A percentile compares a stretch with the other conserved stretches of the same genome.
Conservation (phyloP, 2,113 vertebrate genomes). For the Sigmodon hispidus region DNA sequence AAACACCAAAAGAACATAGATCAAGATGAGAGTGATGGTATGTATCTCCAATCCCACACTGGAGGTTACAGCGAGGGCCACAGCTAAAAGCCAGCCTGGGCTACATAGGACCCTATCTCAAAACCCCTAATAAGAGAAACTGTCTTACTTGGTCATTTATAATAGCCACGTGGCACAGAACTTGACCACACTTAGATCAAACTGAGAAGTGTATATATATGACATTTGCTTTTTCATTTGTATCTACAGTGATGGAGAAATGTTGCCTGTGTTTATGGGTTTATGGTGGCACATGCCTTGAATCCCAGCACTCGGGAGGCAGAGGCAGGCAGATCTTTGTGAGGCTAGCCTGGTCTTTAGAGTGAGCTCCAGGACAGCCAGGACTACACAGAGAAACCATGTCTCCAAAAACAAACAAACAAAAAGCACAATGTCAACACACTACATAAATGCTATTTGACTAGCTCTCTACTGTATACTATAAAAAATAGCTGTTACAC, state of each 20-base stretch:
- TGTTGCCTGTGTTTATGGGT: neutral
- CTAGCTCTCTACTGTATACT: neutral
- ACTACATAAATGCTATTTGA: neutral
- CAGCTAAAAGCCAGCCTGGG: neutral
- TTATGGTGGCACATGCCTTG: neutral
- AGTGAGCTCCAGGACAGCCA: neutral
- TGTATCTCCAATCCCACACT: neutral
- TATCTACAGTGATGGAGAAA: neutral
- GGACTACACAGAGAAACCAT: neutral
- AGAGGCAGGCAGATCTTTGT: neutral
- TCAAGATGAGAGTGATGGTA: neutral
- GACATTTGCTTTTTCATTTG: conserved; percentile 32
- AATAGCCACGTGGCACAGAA: neutral
- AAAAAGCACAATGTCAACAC: neutral
- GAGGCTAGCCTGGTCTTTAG: neutral
- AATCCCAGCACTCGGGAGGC: neutral
- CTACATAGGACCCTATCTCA: neutral
- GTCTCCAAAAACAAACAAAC: neutral
- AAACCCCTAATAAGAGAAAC: neutral
- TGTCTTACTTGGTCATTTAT: neutral
- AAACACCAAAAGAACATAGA: neutral
- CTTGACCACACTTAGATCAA: neutral
- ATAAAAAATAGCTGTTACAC: neutral
- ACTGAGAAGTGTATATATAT: neutral
- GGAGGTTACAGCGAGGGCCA: too few relatives aligned